phyloP scores from a whole-genome alignment of 1,140 invertebrate genomes.

The Drosophila yakuba region DNA sequence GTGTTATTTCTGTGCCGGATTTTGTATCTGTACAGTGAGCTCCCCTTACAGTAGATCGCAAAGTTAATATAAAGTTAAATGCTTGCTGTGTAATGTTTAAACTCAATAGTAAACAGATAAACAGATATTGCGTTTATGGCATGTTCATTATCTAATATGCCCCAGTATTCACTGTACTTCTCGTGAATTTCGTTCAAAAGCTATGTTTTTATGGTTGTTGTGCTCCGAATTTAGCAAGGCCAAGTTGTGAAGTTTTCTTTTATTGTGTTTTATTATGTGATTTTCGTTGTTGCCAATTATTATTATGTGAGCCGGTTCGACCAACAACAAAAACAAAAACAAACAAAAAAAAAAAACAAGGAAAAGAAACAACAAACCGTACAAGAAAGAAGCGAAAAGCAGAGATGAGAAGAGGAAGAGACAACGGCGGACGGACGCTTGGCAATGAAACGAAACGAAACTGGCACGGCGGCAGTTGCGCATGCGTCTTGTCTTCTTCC shows the following conservation, averaged over 20 bases:
- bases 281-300: constrained; percentile 78
- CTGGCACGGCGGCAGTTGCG: constrained; percentile 68
- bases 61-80: too few species aligned
- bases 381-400: constrained; percentile 35
- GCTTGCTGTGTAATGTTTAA: too few species aligned
- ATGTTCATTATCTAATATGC: neutral
- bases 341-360: constrained; percentile 1
- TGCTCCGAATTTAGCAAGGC: constrained; percentile 81
- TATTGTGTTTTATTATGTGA: constrained; percentile 81
- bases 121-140: too few species aligned
- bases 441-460: constrained; percentile 71
- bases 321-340: constrained; percentile 44
- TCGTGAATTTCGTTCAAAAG: constrained; percentile 5
- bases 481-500: constrained; percentile 51
- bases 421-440: constrained; percentile 44
- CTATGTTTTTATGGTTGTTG: constrained; percentile 66
- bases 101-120: too few species aligned
- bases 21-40: constrained; percentile 6
- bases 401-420: constrained; percentile 32
- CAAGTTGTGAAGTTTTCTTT: constrained; percentile 81
- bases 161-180: neutral
- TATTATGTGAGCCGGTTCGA: constrained; percentile 72
- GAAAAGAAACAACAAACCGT: constrained; percentile 22
- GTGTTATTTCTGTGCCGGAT: constrained; percentile 22
- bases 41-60: neutral